phyloP scores from a whole-genome alignment of 2,888 invertebrate genomes.

The Phengaris arion region DNA sequence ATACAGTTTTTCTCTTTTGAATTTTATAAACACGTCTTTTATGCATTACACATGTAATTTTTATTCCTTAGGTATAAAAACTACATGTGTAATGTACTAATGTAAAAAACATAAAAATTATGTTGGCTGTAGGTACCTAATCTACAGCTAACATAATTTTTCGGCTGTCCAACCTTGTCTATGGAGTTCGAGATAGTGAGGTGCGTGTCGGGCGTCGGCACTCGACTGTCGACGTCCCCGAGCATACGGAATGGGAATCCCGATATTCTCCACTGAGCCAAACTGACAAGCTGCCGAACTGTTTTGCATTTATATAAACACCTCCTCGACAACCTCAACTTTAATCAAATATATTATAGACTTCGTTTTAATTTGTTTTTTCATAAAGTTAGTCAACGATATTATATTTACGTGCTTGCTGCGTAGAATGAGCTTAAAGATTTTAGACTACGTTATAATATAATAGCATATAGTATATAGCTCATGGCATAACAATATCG shows the following conservation, averaged over 20 bases:
- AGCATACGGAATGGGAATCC: conserved; percentile 66
- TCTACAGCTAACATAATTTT: conserved; percentile 59
- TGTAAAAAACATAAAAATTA: no score
- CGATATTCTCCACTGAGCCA: conserved; percentile 75
- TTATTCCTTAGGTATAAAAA: not conserved
- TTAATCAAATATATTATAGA: conserved; percentile 43
- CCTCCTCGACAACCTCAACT: conserved; percentile 49
- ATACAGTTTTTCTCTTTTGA: no score
- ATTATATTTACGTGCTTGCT: not conserved
- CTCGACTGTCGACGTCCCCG: conserved; percentile 39
- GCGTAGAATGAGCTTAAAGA: no score
- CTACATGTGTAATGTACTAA: no score
- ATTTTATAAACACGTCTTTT: no score
- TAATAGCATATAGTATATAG: no score
- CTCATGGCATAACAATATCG: no score
- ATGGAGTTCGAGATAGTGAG: conserved; percentile 52
- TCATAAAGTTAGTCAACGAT: not conserved
- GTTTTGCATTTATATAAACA: conserved; percentile 80
- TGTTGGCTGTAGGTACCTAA: no score
- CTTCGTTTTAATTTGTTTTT: conserved; percentile 32
- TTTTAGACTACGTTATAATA: no score
- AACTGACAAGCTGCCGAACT: conserved; percentile 78
- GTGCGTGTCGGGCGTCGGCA: conserved; percentile 44
- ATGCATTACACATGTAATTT: no score
- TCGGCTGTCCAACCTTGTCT: conserved; percentile 72